Evolutionary conservation across 1,140 invertebrate genomes (phyloP).

Genomic region (Himalopsyche phryganea): DNA sequence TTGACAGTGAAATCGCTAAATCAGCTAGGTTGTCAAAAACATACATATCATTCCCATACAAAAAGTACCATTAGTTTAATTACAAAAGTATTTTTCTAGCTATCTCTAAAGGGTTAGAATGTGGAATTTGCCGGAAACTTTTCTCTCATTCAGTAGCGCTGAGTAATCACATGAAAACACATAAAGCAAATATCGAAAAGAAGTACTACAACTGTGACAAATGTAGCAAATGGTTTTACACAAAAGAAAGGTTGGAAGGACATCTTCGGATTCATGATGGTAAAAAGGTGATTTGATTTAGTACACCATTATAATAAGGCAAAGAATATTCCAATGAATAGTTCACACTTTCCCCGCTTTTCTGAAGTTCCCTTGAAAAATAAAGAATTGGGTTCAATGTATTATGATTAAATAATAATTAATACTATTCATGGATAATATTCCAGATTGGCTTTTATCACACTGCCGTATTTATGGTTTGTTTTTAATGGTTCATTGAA

Average conservation of each 20-base stretch:
- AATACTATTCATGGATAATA: not conserved
- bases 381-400: not conserved
- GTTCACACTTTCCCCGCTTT: not conserved
- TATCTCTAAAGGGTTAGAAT: conserved; percentile 8
- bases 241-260: conserved; percentile 16
- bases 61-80: no score
- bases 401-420: not conserved
- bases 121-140: conserved; percentile 11
- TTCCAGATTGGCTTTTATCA: not conserved
- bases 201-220: conserved; percentile 18
- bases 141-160: conserved; percentile 14
- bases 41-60: no score
- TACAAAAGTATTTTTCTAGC: no score
- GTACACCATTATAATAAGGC: not conserved
- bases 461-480: no score
- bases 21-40: no score
- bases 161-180: conserved; percentile 26
- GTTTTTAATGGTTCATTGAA: no score
- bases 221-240: conserved; percentile 24
- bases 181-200: conserved; percentile 18
- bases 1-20: no score
- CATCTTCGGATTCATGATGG: conserved; percentile 22
- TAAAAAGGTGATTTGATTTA: conserved; percentile 14
- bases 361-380: not conserved
- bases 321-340: not conserved